phyloP scores from a whole-genome alignment of 2,888 invertebrate species.

The Watsonalla cultraria region DNA sequence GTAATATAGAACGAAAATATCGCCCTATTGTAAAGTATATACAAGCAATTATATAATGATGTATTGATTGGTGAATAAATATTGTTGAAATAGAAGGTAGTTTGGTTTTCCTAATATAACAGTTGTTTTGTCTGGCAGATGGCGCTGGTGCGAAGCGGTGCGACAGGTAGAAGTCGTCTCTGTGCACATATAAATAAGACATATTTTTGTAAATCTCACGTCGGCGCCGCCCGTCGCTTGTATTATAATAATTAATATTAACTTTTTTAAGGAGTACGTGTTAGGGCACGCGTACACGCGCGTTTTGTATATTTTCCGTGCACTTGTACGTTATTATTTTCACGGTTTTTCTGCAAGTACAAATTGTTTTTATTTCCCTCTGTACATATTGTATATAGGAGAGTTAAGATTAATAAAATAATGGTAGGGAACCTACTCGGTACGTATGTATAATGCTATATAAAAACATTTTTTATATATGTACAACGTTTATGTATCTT shows the following conservation, averaged over 20 bases:
- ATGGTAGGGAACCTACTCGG: constrained; percentile 52
- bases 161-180: constrained; percentile 52
- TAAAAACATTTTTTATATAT: constrained; percentile 64
- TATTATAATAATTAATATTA: constrained; percentile 44
- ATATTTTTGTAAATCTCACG: constrained; percentile 66
- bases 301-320: constrained; percentile 63
- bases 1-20: too few relatives aligned
- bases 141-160: constrained; percentile 41
- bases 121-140: constrained; percentile 45
- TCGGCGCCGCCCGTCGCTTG: constrained; percentile 41
- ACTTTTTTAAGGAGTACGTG: constrained; percentile 44
- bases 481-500: constrained; percentile 70
- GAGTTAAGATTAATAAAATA: constrained; percentile 40
- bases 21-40: background rate
- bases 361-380: constrained; percentile 78
- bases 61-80: background rate
- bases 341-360: constrained; percentile 77
- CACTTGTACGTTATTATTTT: constrained; percentile 51
- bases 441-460: constrained; percentile 60
- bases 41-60: background rate
- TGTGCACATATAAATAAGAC: constrained; percentile 26
- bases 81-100: constrained; percentile 9
- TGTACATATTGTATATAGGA: constrained; percentile 78
- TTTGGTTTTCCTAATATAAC: constrained; percentile 10
- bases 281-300: constrained; percentile 31